These are phyloP conservation scores for Lepidochrysops patricia DNA, from an alignment of 2,888 invertebrate species.

Conservation along the genomic window DNA sequence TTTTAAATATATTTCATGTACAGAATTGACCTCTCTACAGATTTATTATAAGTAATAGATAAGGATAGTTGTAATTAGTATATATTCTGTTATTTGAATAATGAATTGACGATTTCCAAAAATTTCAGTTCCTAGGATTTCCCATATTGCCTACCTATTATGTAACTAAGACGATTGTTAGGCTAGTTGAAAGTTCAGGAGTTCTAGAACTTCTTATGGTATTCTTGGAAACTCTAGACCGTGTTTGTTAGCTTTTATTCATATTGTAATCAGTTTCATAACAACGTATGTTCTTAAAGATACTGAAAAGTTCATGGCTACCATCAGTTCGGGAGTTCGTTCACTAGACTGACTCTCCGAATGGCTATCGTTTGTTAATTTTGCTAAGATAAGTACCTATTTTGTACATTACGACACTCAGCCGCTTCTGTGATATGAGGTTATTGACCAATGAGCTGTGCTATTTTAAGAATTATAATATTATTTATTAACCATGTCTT, in stretches of 20 bases:
- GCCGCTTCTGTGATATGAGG: too few relatives aligned
- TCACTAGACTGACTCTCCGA: neutral
- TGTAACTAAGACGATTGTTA: neutral
- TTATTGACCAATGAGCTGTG: too few relatives aligned
- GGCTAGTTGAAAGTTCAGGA: neutral
- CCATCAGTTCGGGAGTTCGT: too few relatives aligned
- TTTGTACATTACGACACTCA: too few relatives aligned
- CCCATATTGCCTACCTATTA: neutral
- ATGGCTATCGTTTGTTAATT: neutral
- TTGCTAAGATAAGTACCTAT: neutral
- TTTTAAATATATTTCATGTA: too few relatives aligned
- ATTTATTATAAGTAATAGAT: too few relatives aligned
- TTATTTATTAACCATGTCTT: too few relatives aligned
- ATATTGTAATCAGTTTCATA: neutral
- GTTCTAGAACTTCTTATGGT: neutral
- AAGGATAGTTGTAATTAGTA: too few relatives aligned
- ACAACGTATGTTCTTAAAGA: neutral
- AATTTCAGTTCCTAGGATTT: neutral
- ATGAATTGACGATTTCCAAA: neutral
- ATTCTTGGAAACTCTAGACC: neutral
- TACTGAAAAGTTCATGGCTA: neutral
- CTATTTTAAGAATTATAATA: too few relatives aligned
- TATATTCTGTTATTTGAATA: too few relatives aligned
- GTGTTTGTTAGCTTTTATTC: constrained; percentile 1
- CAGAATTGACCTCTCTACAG: too few relatives aligned